phyloP scores from a whole-genome alignment of 2,888 invertebrate genomes.

The Ceraclea dissimilis region DNA sequence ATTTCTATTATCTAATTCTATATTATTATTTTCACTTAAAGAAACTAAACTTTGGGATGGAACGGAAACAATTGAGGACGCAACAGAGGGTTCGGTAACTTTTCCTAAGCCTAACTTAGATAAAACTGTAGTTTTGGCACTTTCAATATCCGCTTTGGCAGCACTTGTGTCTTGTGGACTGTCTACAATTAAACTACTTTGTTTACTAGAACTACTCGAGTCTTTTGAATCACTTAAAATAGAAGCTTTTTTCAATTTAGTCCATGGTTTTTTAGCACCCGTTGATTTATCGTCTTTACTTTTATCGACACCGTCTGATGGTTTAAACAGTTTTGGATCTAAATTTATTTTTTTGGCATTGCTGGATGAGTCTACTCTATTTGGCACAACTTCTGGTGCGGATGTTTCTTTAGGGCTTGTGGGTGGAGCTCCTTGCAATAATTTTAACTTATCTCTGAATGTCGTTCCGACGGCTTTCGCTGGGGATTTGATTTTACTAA shows the following conservation, averaged over 20 bases:
- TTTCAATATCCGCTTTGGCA: slow-evolving; percentile 20
- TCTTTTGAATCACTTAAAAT: slow-evolving; percentile 43
- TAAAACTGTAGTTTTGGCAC: slow-evolving; percentile 24
- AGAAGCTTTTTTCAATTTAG: slow-evolving; percentile 68
- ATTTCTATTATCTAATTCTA: slow-evolving; percentile 25
- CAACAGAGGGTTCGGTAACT: slow-evolving; percentile 7
- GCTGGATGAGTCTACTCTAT: slow-evolving; percentile 31
- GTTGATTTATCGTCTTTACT: slow-evolving; percentile 32
- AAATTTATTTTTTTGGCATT: slow-evolving; percentile 31
- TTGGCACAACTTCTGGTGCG: slow-evolving; percentile 28
- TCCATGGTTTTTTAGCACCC: slow-evolving; percentile 62
- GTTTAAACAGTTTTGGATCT: slow-evolving; percentile 35
- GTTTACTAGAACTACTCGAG: slow-evolving; percentile 10
- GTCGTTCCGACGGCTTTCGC: slow-evolving; percentile 44
- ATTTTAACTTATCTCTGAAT: slow-evolving; percentile 45
- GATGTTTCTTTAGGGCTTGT: slow-evolving; percentile 33
- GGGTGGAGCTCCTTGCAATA: slow-evolving; percentile 35
- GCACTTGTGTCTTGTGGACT: slow-evolving; percentile 17
- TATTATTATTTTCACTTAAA: slow-evolving; percentile 25
- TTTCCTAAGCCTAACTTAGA: slow-evolving; percentile 22
- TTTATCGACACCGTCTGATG: slow-evolving; percentile 28
- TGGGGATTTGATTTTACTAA: slow-evolving; percentile 47
- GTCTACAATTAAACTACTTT: slow-evolving; percentile 11
- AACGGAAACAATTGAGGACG: slow-evolving; percentile 12
- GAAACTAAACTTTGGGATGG: slow-evolving; percentile 23